phyloP scores from a whole-genome alignment of 1,140 invertebrate species.

The Dendrolimus kikuchii region DNA sequence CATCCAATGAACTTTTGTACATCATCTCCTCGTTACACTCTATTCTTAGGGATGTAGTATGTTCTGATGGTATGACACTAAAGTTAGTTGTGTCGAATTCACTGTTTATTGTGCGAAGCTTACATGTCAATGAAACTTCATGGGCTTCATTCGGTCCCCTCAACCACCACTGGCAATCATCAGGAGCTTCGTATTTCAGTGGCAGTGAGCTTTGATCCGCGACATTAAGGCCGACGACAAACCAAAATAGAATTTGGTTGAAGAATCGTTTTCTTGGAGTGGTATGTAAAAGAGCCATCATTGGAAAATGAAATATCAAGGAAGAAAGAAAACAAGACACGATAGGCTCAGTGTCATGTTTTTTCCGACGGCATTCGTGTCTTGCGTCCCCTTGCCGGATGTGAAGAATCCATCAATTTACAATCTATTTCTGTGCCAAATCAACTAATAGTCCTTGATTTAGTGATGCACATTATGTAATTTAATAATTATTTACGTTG shows the following conservation, averaged over 20 bases:
- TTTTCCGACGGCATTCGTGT: constrained; percentile 65
- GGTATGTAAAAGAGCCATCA: constrained; percentile 48
- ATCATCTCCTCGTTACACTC: constrained; percentile 84
- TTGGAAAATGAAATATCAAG: constrained; percentile 65
- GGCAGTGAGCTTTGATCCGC: constrained; percentile 72
- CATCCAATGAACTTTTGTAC: constrained; percentile 81
- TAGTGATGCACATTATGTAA: constrained; percentile 38
- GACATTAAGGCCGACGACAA: constrained; percentile 60
- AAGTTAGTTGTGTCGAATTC: constrained; percentile 91
- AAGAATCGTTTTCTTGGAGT: constrained; percentile 43
- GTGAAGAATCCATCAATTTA: constrained; percentile 69
- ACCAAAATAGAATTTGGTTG: constrained; percentile 52
- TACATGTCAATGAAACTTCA: constrained; percentile 85
- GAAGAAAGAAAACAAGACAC: constrained; percentile 67
- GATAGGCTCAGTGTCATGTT: constrained; percentile 66
- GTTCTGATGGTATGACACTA: constrained; percentile 87
- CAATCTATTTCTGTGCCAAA: constrained; percentile 48
- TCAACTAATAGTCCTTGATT: constrained; percentile 52
- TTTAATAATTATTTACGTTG: constrained; percentile 31
- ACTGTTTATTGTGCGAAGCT: constrained; percentile 84
- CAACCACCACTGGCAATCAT: constrained; percentile 85
- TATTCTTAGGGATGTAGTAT: constrained; percentile 85
- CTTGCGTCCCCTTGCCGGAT: constrained; percentile 59
- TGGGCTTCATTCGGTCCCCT: constrained; percentile 72
- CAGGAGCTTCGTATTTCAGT: constrained; percentile 84